phyloP scores from a whole-genome alignment of 30 jellyfish, hydroid and myxozoan genomes.

The Aurelia sp. region DNA sequence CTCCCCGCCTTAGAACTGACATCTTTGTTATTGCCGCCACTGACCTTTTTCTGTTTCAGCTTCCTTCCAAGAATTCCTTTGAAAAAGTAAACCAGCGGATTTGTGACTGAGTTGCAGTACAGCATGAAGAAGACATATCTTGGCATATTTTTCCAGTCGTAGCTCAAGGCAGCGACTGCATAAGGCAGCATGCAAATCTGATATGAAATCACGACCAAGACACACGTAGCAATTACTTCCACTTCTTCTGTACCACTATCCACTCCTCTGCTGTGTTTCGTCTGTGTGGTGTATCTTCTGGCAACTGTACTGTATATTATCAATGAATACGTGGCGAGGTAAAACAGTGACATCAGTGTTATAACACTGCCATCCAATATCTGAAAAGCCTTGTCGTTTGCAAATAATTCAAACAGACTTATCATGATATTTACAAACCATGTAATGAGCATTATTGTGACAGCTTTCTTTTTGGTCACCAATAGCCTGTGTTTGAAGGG shows the following conservation, averaged over 20 bases:
- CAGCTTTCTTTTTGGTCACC: conserved; percentile 41
- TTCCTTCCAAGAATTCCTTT: too few relatives aligned
- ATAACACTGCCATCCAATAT: conserved; percentile 2
- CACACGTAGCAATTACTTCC: conserved; percentile 22
- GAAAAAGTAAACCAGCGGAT: too few relatives aligned
- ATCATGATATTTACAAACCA: too few relatives aligned
- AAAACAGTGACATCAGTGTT: neutral
- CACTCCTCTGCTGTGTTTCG: neutral
- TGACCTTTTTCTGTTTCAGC: too few relatives aligned
- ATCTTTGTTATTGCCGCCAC: too few relatives aligned
- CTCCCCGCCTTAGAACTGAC: too few relatives aligned
- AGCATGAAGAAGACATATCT: too few relatives aligned
- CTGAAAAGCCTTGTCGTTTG: neutral
- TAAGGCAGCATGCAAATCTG: conserved; percentile 34
- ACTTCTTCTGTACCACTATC: neutral
- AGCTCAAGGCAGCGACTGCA: neutral
- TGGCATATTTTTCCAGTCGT: too few relatives aligned
- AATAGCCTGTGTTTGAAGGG: conserved; percentile 51
- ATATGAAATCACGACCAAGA: conserved; percentile 15
- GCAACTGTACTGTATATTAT: neutral
- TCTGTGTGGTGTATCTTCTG: neutral
- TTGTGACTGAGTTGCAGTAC: too few relatives aligned
- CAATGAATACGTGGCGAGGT: neutral
- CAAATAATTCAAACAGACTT: too few relatives aligned
- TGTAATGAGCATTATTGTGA: neutral